A percentile compares a stretch with the other conserved stretches of the same genome.
phyloP scores from a whole-genome alignment of 2,113 vertebrate genomes.

The Epinephelus fuscoguttatus region DNA sequence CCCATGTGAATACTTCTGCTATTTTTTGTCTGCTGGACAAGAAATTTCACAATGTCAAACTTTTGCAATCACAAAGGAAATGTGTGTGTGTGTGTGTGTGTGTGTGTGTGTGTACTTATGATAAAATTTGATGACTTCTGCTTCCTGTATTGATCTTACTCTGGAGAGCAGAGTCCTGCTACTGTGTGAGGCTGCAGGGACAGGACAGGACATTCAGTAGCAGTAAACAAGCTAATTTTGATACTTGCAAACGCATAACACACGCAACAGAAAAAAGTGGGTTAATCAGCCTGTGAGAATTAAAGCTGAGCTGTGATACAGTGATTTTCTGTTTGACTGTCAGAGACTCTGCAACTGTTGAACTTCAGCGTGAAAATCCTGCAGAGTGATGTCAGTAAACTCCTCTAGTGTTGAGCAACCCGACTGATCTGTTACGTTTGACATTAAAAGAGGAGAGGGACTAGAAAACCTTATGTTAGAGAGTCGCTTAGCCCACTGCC shows the following conservation, averaged over 20 bases:
- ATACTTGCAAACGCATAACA: no score
- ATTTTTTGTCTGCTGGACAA: neutral
- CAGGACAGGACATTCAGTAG: neutral
- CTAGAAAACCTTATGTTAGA: neutral
- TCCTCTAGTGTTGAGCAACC: neutral
- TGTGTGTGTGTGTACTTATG: neutral
- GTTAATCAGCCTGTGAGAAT: no score
- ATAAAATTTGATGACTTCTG: slow-evolving; percentile 13
- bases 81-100: neutral
- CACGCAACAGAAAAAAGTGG: no score
- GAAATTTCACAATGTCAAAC: neutral
- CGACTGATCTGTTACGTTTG: neutral
- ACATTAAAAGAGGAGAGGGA: neutral
- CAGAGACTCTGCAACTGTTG: neutral
- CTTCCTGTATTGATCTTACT: neutral
- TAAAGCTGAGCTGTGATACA: neutral
- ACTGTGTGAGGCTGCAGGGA: neutral
- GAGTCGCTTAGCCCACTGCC: neutral
- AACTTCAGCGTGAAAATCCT: neutral
- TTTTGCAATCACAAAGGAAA: neutral
- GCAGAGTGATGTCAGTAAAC: neutral
- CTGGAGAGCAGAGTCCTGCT: neutral
- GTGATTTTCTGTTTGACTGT: neutral
- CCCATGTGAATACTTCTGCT: neutral
- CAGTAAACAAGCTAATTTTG: no score